Percentiles rank a stretch among this genome's conserved stretches.
Conservation (phyloP, 2,888 invertebrate species). For the Magallana nippona region DNA sequence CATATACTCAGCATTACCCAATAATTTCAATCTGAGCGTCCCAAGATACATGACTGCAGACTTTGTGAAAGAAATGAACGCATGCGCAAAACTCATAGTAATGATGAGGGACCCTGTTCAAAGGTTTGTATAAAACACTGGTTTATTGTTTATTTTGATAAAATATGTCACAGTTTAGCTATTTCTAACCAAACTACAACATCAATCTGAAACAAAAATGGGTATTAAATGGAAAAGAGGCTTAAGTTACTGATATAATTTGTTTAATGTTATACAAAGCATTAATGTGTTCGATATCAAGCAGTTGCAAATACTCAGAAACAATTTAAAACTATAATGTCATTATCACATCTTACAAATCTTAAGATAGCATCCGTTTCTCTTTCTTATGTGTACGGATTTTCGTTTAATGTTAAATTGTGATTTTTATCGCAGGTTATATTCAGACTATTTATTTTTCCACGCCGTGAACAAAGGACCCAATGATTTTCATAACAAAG, state of each 20-base stretch:
- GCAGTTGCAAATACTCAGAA: too few relatives aligned
- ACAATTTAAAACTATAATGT: too few relatives aligned
- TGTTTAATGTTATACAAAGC: too few relatives aligned
- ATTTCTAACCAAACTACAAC: too few relatives aligned
- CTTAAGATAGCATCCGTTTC: too few relatives aligned
- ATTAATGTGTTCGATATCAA: too few relatives aligned
- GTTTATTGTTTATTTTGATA: background rate
- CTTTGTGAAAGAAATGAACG: constrained; percentile 53
- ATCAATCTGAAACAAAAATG: too few relatives aligned
- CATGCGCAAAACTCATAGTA: constrained; percentile 52
- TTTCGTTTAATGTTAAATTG: background rate
- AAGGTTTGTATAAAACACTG: constrained; percentile 44
- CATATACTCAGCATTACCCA: constrained; percentile 41
- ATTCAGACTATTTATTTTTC: constrained; percentile 56
- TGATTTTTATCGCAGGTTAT: constrained; percentile 51
- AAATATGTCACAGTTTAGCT: background rate
- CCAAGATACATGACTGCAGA: constrained; percentile 52
- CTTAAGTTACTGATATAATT: too few relatives aligned
- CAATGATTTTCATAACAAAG: constrained; percentile 50
- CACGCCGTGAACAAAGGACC: constrained; percentile 35
- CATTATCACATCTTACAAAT: too few relatives aligned
- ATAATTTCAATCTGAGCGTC: constrained; percentile 44
- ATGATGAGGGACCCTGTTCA: constrained; percentile 55
- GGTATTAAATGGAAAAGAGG: too few relatives aligned
- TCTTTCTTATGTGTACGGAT: too few relatives aligned